A percentile compares a stretch with the other conserved stretches of the same genome.
These are phyloP conservation scores for Sphyrna mokarran DNA, from an alignment of 2,113 vertebrate genomes.

Conservation along the genomic window DNA sequence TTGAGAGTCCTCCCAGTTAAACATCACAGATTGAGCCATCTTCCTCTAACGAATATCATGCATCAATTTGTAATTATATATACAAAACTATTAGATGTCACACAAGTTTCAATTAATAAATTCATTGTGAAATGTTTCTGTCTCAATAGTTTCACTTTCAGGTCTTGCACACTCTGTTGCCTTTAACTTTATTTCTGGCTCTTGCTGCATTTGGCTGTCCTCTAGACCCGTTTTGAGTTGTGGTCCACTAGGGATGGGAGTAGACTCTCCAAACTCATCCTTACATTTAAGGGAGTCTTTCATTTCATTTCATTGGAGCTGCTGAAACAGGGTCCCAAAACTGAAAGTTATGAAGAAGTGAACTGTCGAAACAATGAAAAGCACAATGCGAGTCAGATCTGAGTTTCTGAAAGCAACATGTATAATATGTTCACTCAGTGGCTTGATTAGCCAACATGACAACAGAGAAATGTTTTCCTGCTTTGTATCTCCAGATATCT, in stretches of 20 bases:
- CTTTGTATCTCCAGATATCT: background rate
- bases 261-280: background rate
- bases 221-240: background rate
- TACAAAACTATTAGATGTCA: background rate
- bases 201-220: background rate
- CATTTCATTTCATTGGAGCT: background rate
- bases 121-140: background rate
- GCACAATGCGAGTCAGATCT: background rate
- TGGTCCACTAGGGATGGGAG: background rate
- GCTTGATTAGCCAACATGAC: background rate
- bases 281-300: background rate
- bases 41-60: background rate
- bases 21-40: background rate
- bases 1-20: background rate
- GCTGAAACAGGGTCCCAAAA: background rate
- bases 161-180: background rate
- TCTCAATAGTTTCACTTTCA: background rate
- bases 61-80: background rate
- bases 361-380: background rate
- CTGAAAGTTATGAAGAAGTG: background rate
- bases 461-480: background rate
- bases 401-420: background rate
- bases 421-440: background rate
- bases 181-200: background rate
- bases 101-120: background rate